phyloP scores from a whole-genome alignment of 2,113 vertebrate genomes.

The Promerops cafer region DNA sequence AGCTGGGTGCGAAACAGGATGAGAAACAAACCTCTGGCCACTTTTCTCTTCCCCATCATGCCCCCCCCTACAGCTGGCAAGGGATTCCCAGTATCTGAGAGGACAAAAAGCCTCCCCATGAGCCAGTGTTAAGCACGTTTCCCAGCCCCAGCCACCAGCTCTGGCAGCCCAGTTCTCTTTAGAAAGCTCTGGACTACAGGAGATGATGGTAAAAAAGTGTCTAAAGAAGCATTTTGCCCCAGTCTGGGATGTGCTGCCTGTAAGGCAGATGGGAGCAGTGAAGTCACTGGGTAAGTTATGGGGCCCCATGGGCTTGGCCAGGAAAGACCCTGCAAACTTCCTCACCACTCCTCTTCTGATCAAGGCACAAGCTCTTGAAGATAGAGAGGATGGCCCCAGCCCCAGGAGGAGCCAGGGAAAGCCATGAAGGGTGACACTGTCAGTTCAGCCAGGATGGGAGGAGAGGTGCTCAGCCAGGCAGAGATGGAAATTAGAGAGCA shows the following conservation, averaged over 20 bases:
- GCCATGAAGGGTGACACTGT: not conserved
- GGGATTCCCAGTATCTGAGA: not conserved
- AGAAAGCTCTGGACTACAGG: not conserved
- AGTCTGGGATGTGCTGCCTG: not conserved
- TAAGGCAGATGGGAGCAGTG: not conserved
- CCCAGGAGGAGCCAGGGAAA: not conserved
- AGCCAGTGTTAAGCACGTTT: fast-evolving
- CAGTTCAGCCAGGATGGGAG: not conserved
- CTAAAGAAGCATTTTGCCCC: not conserved
- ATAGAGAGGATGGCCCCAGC: not conserved
- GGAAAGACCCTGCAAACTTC: not conserved
- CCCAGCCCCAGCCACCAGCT: not conserved
- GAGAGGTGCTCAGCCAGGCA: not conserved
- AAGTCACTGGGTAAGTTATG: not conserved
- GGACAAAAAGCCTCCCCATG: fast-evolving
- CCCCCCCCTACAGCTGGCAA: not conserved
- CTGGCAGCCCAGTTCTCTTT: not conserved
- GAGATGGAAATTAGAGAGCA: not conserved
- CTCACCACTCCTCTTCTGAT: not conserved
- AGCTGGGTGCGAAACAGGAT: slow-evolving; percentile 55
- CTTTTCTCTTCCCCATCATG: not conserved
- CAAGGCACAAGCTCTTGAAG: not conserved
- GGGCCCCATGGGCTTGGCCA: not conserved
- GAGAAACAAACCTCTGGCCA: slow-evolving; percentile 59
- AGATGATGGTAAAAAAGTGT: not conserved